Evolutionary conservation across 2,113 vertebrate genomes (phyloP).

Genomic region (Hucho hucho): DNA sequence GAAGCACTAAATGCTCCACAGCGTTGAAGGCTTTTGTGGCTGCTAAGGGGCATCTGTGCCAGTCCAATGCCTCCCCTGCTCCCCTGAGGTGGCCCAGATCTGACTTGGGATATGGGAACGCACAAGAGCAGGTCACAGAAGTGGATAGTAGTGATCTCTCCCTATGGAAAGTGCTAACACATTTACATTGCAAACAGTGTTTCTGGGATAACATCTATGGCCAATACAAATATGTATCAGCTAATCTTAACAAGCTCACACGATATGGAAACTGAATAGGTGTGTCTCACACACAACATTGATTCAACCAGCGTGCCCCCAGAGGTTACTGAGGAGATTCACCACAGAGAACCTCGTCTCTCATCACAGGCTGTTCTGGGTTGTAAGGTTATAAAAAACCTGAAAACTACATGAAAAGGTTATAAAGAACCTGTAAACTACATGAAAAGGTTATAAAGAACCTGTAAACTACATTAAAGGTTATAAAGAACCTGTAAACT

Average conservation of each 20-base stretch:
- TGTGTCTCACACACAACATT: too few species aligned
- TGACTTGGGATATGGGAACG: neutral
- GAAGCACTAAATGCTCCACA: too few species aligned
- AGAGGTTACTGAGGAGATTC: too few species aligned
- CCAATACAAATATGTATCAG: neutral
- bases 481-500: too few species aligned
- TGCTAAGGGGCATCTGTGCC: neutral
- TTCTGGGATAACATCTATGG: neutral
- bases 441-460: too few species aligned
- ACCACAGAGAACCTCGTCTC: too few species aligned
- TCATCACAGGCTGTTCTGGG: too few species aligned
- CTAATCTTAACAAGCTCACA: neutral
- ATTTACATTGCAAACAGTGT: neutral
- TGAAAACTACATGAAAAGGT: too few species aligned
- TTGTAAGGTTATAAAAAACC: too few species aligned
- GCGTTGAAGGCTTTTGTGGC: neutral
- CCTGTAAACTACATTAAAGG: too few species aligned
- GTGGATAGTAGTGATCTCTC: neutral
- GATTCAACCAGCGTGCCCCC: too few species aligned
- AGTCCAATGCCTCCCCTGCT: neutral
- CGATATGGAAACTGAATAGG: neutral
- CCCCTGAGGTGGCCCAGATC: neutral
- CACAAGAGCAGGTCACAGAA: neutral
- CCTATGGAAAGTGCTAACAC: neutral
- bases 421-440: too few species aligned